Evolutionary conservation across 1,140 invertebrate species (phyloP), one percentile per base, ranked within the genome.

Genomic region (Drosophila melanica): DNA sequence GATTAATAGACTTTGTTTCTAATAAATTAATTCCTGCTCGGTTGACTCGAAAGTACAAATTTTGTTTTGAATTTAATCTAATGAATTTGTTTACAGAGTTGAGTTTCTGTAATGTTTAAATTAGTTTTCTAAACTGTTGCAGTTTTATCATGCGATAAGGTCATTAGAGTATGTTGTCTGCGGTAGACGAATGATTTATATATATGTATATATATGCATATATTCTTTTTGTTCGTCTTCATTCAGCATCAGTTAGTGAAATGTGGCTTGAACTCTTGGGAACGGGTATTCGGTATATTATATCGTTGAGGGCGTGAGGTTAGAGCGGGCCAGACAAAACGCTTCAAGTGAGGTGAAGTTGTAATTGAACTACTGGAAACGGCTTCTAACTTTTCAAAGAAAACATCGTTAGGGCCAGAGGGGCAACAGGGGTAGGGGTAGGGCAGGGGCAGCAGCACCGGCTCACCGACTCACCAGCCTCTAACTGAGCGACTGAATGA

Each of bases 331-430:
- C 30, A 63, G 71, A 85, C 81, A 85, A 85, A 85, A 86, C 75
- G 73, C 75, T 66, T 75, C 53, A 78, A 85, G 75, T 77, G 78
- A 70, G 84, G 78, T 86, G 81, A 86, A 87, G 82, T 77, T 82
- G 79, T 87, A 86, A 86, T 87, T 87, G 75, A 86, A 86, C 82
- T 86, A 86, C 82, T 86, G 82, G 82, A 81, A 81, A 81, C 82
- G 81, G 81, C 81, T 87, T 76, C 81, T 85, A 81, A 78, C 82
- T 85, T 85, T 81, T 79, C 81, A 85, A 85, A 81, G 81, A 81
- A 86, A 86, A 86, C 77, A 81, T 86, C 81, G 75, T 86, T 72
- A 87, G 76, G 63, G 54, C 53, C 53, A 66, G 51, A 66, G 51
- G 71, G 18, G 27, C 35, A 59, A 39, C 18, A n/a, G 30, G 53